Evolutionary conservation across 2,113 vertebrate genomes (phyloP).

Genomic region (Tachuris rubrigastra): DNA sequence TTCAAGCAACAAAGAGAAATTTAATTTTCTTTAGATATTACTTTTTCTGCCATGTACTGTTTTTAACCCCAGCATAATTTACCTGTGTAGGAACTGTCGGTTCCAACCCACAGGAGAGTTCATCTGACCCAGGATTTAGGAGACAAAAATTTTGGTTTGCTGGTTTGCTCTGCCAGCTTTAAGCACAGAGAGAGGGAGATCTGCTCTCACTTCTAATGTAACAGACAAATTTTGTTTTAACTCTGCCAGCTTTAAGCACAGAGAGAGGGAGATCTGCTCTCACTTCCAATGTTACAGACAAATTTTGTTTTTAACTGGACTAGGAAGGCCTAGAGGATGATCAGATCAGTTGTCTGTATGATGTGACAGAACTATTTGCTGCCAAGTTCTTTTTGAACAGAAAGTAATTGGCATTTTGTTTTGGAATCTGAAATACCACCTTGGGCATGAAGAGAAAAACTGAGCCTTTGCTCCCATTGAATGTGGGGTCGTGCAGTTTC

Average conservation of each 20-base stretch:
- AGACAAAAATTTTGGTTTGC: no score
- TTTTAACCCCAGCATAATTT: background rate
- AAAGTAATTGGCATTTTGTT: background rate
- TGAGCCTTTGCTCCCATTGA: background rate
- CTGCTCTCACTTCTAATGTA: background rate
- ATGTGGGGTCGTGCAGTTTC: background rate
- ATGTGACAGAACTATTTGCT: background rate
- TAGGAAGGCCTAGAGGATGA: background rate
- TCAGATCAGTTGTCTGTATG: background rate
- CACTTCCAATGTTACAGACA: accelerated
- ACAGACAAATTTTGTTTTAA: background rate
- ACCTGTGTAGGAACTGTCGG: accelerated
- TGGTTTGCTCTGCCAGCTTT: background rate
- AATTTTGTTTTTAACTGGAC: background rate
- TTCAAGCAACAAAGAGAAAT: background rate
- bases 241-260: background rate
- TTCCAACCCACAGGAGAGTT: background rate
- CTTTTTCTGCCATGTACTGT: background rate
- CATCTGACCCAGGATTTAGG: background rate
- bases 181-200: background rate
- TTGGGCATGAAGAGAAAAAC: background rate
- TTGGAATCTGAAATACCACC: background rate
- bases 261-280: background rate
- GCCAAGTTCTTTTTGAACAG: background rate
- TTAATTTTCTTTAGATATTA: background rate